These are phyloP conservation scores for Drosophila gaucha DNA, from an alignment of 2,888 invertebrate species.

Conservation along the genomic window DNA sequence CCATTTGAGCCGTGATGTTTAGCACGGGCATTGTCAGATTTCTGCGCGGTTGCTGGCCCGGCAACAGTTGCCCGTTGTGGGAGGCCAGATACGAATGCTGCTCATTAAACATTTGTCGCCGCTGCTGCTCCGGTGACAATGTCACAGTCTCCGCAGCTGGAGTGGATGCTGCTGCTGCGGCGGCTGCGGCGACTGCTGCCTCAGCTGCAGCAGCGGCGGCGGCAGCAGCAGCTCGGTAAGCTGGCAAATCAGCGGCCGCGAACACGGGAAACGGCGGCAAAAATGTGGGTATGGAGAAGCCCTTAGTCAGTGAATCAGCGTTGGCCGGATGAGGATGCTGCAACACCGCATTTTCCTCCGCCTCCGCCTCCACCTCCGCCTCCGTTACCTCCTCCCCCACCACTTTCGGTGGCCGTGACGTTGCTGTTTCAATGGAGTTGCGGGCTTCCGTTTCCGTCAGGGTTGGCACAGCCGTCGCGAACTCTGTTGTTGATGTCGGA, in stretches of 20 bases:
- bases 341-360: conserved; percentile 21
- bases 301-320: conserved; percentile 81
- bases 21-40: conserved; percentile 85
- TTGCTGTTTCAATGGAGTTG: conserved; percentile 67
- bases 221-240: conserved; percentile 70
- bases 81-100: conserved; percentile 80
- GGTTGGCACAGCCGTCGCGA: conserved; percentile 9
- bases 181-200: conserved; percentile 53
- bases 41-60: conserved; percentile 50
- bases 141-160: conserved; percentile 48
- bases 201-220: conserved; percentile 59
- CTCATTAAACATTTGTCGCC: conserved; percentile 74
- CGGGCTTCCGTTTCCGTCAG: conserved; percentile 66
- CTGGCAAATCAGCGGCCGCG: conserved; percentile 79
- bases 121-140: conserved; percentile 72
- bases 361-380: not conserved
- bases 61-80: conserved; percentile 54
- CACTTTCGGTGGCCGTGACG: conserved; percentile 4
- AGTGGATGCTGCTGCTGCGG: conserved; percentile 54
- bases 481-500: conserved; percentile 52
- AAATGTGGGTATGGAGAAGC: conserved; percentile 82
- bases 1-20: conserved; percentile 95
- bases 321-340: conserved; percentile 59
- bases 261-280: conserved; percentile 82
- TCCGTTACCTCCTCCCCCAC: not conserved